A percentile compares a stretch with the other conserved stretches of the same genome.
phyloP scores from a whole-genome alignment of 2,113 vertebrate genomes.

The Odocoileus virginianus region DNA sequence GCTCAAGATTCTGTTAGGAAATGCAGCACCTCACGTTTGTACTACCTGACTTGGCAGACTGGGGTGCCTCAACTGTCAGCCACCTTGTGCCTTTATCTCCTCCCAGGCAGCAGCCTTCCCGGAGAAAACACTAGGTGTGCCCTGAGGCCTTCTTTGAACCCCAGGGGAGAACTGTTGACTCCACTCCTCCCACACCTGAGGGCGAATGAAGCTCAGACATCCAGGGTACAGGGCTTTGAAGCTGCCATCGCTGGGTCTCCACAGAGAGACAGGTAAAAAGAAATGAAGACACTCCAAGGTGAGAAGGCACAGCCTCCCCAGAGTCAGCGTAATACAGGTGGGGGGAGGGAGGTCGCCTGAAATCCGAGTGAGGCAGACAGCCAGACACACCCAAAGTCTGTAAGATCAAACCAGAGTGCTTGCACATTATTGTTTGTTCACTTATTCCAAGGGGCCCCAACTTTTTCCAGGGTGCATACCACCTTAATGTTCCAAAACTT shows the following conservation, averaged over 20 bases:
- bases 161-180: too few relatives aligned
- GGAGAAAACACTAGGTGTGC: neutral
- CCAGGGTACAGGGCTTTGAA: neutral
- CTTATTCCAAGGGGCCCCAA: neutral
- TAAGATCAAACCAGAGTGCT: neutral
- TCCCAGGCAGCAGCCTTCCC: neutral
- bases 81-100: too few relatives aligned
- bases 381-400: neutral
- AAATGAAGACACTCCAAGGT: neutral
- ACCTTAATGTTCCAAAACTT: neutral
- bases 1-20: neutral
- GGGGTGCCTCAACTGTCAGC: neutral
- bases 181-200: too few relatives aligned
- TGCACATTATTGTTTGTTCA: neutral
- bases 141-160: neutral
- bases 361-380: too few relatives aligned
- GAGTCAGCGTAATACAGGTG: neutral
- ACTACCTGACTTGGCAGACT: neutral
- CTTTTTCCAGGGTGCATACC: neutral
- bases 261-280: neutral
- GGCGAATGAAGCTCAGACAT: rapidly evolving
- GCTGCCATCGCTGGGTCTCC: neutral
- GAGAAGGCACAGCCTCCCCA: too few relatives aligned
- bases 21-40: neutral
- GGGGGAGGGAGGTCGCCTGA: neutral